Evolutionary conservation across 2,113 vertebrate genomes (phyloP), one percentile per base, ranked within the genome.

Genomic region (Gallinago media): DNA sequence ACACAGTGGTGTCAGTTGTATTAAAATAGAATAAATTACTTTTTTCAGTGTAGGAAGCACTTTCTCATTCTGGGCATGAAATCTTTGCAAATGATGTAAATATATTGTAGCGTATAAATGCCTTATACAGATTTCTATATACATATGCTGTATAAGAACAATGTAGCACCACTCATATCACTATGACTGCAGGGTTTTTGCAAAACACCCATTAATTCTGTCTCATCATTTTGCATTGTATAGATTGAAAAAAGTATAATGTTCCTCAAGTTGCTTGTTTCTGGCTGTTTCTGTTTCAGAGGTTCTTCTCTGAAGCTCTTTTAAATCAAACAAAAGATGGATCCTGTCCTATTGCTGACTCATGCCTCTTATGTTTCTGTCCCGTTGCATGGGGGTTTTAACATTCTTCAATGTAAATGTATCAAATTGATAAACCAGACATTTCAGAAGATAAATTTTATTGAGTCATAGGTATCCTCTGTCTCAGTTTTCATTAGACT

Each of bases 321-420:
- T 65, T 79, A 79, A 83, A 59, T 83, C 71, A 85, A 73, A 70
- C 4, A 13, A 56, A 79, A 93, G 58, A 92, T 83, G 75, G 27
- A 85, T 90, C 78, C n/a, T 88, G 40, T 82, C 74, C 49, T 82
- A 1, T 21, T 90, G 94, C 88, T 94, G 90, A 93, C 71, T 94
- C 85, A 92, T 65, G 62, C 46, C 40, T 88, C 62, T 93, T 81
- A 59, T 47, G 44, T 38, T 93, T 85, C 79, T 83, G 46, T 68
- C 88, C 71, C 5, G 0, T 36, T 83, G 42, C 71, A 75, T 31
- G 46, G 36, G 31, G 4, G 36, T 79, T 90, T 90, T 70, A 70
- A 68, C 38, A 73, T 92, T 88, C 54, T 80, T 90, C 75, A 66
- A 50, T 84, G 63, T 62, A 94, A 83, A 88, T 73, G 46, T 66